Conservation (phyloP, 2,797 vertebrate species). For the Semotilus atromaculatus region DNA sequence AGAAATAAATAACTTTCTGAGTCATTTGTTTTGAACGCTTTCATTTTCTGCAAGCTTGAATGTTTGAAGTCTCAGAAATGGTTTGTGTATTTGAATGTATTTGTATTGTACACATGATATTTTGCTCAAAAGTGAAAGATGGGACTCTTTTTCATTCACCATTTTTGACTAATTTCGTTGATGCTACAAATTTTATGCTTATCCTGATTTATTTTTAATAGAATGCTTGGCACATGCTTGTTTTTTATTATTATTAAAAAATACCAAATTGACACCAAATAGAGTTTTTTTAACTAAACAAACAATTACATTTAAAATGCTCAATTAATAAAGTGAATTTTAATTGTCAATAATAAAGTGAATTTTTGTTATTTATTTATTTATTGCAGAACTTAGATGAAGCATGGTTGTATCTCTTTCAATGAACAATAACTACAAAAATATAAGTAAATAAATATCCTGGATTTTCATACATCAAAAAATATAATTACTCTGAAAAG, state of each 20-base stretch:
- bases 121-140: neutral
- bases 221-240: neutral
- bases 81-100: neutral
- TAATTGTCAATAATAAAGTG: no score
- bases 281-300: neutral
- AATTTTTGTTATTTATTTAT: neutral
- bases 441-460: neutral
- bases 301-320: neutral
- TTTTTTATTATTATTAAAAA: neutral
- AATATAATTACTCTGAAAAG: neutral
- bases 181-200: neutral
- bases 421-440: neutral
- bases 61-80: neutral
- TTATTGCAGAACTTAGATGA: neutral
- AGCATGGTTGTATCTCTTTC: neutral
- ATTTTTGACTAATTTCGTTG: neutral
- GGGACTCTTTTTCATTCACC: neutral
- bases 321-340: neutral
- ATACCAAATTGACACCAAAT: neutral
- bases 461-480: neutral
- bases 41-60: neutral
- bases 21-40: neutral
- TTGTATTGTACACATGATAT: neutral
- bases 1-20: slow-evolving; percentile 52
- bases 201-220: neutral